These are phyloP conservation scores for Charanyca ferruginea DNA, from an alignment of 2,888 invertebrate genomes.

Conservation along the genomic window DNA sequence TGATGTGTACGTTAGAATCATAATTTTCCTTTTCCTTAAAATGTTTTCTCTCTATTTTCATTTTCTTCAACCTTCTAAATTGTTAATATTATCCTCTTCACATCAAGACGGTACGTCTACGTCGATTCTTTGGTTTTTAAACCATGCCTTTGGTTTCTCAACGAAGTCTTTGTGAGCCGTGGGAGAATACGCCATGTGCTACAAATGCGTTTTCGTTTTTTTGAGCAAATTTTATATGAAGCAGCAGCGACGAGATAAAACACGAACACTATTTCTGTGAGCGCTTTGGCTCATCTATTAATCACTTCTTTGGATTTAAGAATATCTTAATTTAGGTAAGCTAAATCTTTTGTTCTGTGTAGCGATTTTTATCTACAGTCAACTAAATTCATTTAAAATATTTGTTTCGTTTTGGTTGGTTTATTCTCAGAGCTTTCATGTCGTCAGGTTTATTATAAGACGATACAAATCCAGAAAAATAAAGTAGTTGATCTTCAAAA, in stretches of 20 bases:
- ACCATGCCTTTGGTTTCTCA: slow-evolving; percentile 64
- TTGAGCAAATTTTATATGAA: slow-evolving; percentile 47
- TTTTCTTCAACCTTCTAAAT: not conserved
- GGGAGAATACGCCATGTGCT: slow-evolving; percentile 67
- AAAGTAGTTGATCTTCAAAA: slow-evolving; percentile 5
- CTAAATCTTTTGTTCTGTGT: not conserved
- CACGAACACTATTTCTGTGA: slow-evolving; percentile 44
- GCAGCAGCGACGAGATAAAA: slow-evolving; percentile 42
- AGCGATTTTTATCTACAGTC: not conserved
- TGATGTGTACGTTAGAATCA: not conserved
- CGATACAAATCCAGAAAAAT: not conserved
- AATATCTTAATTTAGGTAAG: not conserved
- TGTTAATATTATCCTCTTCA: not conserved
- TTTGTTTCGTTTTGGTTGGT: not conserved
- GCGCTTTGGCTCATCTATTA: slow-evolving; percentile 38
- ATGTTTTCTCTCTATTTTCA: not conserved
- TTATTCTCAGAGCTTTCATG: not conserved
- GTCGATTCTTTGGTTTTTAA: slow-evolving; percentile 61
- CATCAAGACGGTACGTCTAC: slow-evolving; percentile 25
- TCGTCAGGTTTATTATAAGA: not conserved
- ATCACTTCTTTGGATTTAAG: slow-evolving; percentile 17
- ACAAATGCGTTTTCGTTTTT: slow-evolving; percentile 56
- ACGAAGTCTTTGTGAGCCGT: slow-evolving; percentile 68
- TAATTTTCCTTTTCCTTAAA: not conserved
- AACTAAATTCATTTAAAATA: not conserved